Base-by-base conservation (phyloP, 2,113 vertebrate species). In the Oncorhynchus masou region DNA sequence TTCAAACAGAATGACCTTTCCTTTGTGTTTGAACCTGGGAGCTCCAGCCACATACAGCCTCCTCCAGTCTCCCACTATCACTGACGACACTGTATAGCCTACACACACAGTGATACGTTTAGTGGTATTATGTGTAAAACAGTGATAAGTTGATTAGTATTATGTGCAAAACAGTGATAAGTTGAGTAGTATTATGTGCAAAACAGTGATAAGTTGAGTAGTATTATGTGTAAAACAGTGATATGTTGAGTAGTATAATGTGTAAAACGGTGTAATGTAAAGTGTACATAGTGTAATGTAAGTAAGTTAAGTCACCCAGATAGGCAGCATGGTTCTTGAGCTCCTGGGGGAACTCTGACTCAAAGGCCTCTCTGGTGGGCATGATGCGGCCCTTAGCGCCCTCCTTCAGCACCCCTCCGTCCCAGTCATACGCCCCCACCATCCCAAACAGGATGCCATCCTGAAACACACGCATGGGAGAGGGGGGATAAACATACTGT, bases 391-490 rank as follows among this genome's bases (percentile, higher is more conserved):
- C 93, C 0, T 84, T 83, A 3, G 3, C 68, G 22, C 94, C 89
- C 79, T 96, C 92, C 86, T 96, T 96, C 78, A 99, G 79, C 73
- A 99, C 95, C 0, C 95, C 94, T 0, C 97, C 97, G 0, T 96
- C 95, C 97, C 97, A 99, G 89, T 95, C 96, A 0, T 98, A 98
- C 19, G 97, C 97, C 2, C 97, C 97, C 5, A 99, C 97, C 82
- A 92, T 95, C 22, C 97, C 97, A 20, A 99, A 98, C 77, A 99
- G 91, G 80, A 99, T 94, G 12, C 97, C 97, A 1, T 98, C 97
- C 97, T 98, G 82, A 39, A 49, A 45, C 54, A 13, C 20, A 69
- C 67, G 51, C 24, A 39, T 39, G 57, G 24, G n/a, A 1, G 13
- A 1, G 15, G 39, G 73, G 29, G 8, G 45, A 2, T 27, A 34